Conservation (phyloP, 2,888 invertebrate genomes). For the Andrena praecox region DNA sequence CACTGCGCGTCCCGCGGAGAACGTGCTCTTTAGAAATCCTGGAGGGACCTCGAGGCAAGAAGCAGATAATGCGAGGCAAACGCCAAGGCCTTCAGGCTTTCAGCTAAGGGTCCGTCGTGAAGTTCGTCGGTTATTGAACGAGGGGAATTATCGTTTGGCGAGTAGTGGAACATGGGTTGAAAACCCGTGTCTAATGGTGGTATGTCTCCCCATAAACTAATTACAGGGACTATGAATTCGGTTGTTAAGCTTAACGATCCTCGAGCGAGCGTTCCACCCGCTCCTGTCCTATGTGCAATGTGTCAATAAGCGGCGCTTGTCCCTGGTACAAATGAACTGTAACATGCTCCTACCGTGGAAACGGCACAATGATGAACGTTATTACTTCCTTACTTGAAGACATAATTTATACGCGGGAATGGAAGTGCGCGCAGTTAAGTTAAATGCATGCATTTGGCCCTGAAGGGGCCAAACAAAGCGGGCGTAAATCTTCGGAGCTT, state of each 20-base stretch:
- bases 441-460: slow-evolving; percentile 67
- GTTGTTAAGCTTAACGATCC: slow-evolving; percentile 5
- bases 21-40: background rate
- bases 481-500: slow-evolving; percentile 52
- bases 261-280: background rate
- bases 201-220: background rate
- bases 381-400: slow-evolving; percentile 58
- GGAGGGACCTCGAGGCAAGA: background rate
- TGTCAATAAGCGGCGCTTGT: slow-evolving; percentile 43
- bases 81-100: background rate
- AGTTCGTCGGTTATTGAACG: background rate
- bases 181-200: background rate
- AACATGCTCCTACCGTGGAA: slow-evolving; percentile 41
- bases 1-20: background rate
- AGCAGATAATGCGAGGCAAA: slow-evolving; percentile 19
- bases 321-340: slow-evolving; percentile 42
- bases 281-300: slow-evolving; percentile 18
- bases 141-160: background rate
- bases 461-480: slow-evolving; percentile 60
- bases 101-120: background rate
- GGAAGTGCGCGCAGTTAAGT: slow-evolving; percentile 61
- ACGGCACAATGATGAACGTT: slow-evolving; percentile 62
- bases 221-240: slow-evolving; percentile 1
- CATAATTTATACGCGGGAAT: slow-evolving; percentile 64
- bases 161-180: background rate